Evolutionary conservation across 2,888 invertebrate species (phyloP), one percentile per base, ranked within the genome.

Genomic region (Diadegma fenestrale): DNA sequence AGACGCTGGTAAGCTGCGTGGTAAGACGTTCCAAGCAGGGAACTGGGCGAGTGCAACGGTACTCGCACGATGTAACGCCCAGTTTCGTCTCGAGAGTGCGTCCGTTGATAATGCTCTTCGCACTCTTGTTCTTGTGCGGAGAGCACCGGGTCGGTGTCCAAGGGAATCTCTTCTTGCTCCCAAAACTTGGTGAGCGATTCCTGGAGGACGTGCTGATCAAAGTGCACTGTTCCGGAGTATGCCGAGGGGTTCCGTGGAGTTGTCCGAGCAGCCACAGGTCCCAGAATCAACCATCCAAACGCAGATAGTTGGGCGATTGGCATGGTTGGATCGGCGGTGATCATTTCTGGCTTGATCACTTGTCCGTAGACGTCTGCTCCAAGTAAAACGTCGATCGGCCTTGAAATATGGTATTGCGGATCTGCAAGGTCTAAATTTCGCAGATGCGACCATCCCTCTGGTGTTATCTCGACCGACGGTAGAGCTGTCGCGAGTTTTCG

Each of bases 51-150:
- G 3, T 79, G 58, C 14, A 79, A 17, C 6, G 69, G 78, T 3
- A 79, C 30, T 5, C 80, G 75, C 10, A 79, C 64, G 8, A 51
- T 58, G 19, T 76, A 75, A 5, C 68, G 61, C 19, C 80, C 80
- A 2, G 33, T 30, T 14, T 26, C 5, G 41, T 80, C 68, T 12
- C 69, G 33, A 10, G 63, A n/a, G 30, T 69, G 75, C 30, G 84
- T 80, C 2, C 19, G 6, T 12, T 17, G 19, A n/a, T 51, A 75
- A 17, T 81, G 54, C 4, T 64, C 41, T 37, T 81, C 81, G 22
- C 75, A 81, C 61, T 68, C 76, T n/a, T 72, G 73, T 17, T 81
- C 78, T 41, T 81, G 26, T 0, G 51, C 8, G 12, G 73, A 58
- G 61, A 68, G 64, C n/a, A 5, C n/a, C 0, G 14, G 5, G 5